Conservation (phyloP, 2,113 vertebrate species). For the Otis tarda region DNA sequence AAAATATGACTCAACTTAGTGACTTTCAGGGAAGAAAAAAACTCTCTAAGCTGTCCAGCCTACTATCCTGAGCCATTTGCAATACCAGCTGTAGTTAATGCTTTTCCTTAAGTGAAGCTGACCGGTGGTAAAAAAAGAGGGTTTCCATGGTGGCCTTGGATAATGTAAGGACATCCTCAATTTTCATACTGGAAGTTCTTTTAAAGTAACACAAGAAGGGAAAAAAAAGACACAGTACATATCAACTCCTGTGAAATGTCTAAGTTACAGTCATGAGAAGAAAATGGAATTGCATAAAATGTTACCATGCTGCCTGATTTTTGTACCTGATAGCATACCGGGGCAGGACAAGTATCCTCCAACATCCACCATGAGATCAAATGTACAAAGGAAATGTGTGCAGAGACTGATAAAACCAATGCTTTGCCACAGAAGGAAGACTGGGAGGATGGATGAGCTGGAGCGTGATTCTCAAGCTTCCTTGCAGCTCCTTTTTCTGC, state of each 20-base stretch:
- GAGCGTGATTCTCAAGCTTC: not conserved
- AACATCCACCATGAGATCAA: not conserved
- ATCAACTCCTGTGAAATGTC: not conserved
- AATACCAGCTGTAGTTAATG: not conserved
- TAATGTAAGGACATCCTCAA: not conserved
- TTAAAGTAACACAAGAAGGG: not conserved
- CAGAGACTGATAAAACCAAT: not conserved
- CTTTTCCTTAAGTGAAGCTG: not conserved
- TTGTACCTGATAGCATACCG: not conserved
- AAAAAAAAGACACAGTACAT: not conserved
- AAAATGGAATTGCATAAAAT: not conserved
- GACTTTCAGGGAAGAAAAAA: not conserved
- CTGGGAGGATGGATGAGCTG: not conserved
- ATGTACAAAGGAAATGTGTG: not conserved
- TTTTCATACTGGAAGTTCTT: not conserved
- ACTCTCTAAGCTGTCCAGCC: not conserved
- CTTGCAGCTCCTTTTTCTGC: not conserved
- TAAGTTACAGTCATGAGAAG: not conserved
- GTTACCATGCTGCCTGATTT: not conserved
- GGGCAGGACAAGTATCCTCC: not conserved
- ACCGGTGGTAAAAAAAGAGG: not conserved
- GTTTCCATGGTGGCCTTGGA: not conserved
- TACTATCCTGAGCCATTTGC: not conserved
- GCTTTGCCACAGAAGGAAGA: not conserved
- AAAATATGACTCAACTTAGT: not conserved